A percentile compares a stretch with the other conserved stretches of the same genome.
Evolutionary conservation across 2,113 vertebrate genomes (phyloP).

Genomic region (Xiphophorus maculatus): DNA sequence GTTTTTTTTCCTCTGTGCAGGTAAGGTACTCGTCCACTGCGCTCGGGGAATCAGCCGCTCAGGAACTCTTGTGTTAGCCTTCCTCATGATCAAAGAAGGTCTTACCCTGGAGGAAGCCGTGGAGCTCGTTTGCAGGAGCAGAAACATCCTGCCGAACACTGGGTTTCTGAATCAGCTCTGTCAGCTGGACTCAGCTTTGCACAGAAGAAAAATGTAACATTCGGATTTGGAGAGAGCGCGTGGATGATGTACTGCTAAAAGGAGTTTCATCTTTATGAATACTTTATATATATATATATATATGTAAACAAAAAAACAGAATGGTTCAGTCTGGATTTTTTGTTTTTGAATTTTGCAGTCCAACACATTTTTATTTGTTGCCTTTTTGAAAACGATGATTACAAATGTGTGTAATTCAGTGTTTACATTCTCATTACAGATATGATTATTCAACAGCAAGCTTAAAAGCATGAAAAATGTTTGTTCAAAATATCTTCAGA

Average conservation of each 20-base stretch:
- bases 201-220: constrained; percentile 25
- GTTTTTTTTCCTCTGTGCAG: constrained; percentile 46
- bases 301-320: background rate
- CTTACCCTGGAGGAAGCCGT: constrained; percentile 69
- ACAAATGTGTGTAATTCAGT: background rate
- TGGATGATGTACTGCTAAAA: background rate
- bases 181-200: constrained; percentile 60
- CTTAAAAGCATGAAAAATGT: background rate
- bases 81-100: constrained; percentile 78
- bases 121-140: constrained; percentile 54
- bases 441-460: background rate
- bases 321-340: background rate
- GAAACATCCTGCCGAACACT: constrained; percentile 77
- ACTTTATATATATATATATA: background rate
- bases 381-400: background rate
- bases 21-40: constrained; percentile 80
- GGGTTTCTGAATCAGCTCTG: constrained; percentile 79
- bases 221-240: background rate
- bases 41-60: constrained; percentile 80
- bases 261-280: background rate
- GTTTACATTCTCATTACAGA: background rate
- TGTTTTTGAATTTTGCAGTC: background rate
- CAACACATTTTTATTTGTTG: background rate
- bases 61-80: constrained; percentile 74
- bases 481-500: too few relatives aligned